A percentile compares a stretch with the other conserved stretches of the same genome.
Evolutionary conservation across 2,888 invertebrate species (phyloP).

Genomic region (Leptinotarsa haldemani): DNA sequence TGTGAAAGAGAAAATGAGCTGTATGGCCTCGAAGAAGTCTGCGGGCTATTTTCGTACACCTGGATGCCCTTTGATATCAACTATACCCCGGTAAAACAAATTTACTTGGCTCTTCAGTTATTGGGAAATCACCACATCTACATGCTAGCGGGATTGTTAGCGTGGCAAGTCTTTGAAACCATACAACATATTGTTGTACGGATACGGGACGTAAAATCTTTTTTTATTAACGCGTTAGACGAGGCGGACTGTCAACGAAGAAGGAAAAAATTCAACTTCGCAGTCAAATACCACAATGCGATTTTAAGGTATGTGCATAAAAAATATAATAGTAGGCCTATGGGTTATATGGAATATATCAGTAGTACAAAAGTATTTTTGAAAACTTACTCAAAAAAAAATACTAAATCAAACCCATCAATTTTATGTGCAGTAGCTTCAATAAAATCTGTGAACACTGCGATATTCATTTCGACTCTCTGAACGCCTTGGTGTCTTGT

Average conservation of each 20-base stretch:
- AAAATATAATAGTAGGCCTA: too few species aligned
- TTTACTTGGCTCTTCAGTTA: slow-evolving; percentile 30
- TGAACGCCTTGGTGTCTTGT: too few species aligned
- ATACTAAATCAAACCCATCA: too few species aligned
- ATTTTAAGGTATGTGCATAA: slow-evolving; percentile 28
- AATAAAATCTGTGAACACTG: too few species aligned
- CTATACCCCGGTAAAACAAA: slow-evolving; percentile 30
- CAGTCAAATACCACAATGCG: slow-evolving; percentile 34
- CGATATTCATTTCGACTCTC: too few species aligned
- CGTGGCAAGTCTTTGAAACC: slow-evolving; percentile 36
- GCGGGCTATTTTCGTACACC: slow-evolving; percentile 36
- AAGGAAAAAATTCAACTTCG: slow-evolving; percentile 30
- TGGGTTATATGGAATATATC: too few species aligned
- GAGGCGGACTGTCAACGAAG: slow-evolving; percentile 22
- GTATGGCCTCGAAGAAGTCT: slow-evolving; percentile 32
- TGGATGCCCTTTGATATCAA: slow-evolving; percentile 41
- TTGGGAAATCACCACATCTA: slow-evolving; percentile 37
- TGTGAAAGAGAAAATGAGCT: slow-evolving; percentile 30
- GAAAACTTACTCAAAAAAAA: too few species aligned
- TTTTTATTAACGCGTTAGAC: slow-evolving; percentile 25
- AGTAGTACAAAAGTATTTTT: too few species aligned
- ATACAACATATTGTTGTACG: slow-evolving; percentile 34
- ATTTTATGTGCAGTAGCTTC: too few species aligned
- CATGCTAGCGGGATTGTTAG: slow-evolving; percentile 33
- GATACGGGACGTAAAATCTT: slow-evolving; percentile 31